Conservation (phyloP, 30 jellyfish, hydroid and myxozoan genomes). For the Sanderia malayensis region DNA sequence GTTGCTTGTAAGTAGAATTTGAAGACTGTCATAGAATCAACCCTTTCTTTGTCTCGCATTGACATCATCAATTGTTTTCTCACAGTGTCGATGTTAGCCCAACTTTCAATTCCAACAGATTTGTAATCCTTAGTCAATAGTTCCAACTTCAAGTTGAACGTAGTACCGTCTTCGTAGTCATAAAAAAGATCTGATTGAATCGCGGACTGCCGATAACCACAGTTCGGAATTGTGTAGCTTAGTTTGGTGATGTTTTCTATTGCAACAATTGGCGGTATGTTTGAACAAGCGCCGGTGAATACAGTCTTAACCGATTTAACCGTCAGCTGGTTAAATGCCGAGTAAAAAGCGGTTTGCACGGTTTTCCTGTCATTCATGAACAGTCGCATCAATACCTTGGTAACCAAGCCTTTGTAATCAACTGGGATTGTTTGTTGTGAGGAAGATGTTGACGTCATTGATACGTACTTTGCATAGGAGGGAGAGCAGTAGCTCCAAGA, state of each 20-base stretch:
- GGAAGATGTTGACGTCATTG: conserved; percentile 14
- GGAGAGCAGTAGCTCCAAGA: conserved; percentile 74
- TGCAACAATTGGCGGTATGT: conserved; percentile 73
- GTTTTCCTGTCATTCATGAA: conserved; percentile 63
- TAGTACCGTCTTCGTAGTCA: conserved; percentile 78
- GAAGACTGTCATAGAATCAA: neutral
- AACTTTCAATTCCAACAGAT: conserved; percentile 30
- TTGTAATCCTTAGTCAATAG: conserved; percentile 24
- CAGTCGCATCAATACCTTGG: conserved; percentile 52
- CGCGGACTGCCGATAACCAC: conserved; percentile 57
- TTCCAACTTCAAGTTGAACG: conserved; percentile 34
- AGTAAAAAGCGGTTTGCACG: conserved; percentile 33
- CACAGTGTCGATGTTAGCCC: conserved; percentile 50
- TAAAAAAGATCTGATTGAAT: conserved; percentile 58
- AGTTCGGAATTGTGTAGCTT: conserved; percentile 20
- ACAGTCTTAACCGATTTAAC: conserved; percentile 54
- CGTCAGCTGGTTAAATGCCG: conserved; percentile 39
- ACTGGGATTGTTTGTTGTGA: conserved; percentile 9
- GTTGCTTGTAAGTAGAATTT: conserved; percentile 47
- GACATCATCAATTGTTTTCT: conserved; percentile 25
- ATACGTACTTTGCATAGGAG: neutral
- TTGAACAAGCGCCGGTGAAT: conserved; percentile 66
- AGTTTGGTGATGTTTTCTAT: conserved; percentile 31
- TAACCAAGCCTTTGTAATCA: conserved; percentile 47
- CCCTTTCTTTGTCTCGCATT: conserved; percentile 43